Evolutionary conservation across 2,888 invertebrate genomes (phyloP), one percentile per base, ranked within the genome.

Genomic region (Agrotis exclamationis): DNA sequence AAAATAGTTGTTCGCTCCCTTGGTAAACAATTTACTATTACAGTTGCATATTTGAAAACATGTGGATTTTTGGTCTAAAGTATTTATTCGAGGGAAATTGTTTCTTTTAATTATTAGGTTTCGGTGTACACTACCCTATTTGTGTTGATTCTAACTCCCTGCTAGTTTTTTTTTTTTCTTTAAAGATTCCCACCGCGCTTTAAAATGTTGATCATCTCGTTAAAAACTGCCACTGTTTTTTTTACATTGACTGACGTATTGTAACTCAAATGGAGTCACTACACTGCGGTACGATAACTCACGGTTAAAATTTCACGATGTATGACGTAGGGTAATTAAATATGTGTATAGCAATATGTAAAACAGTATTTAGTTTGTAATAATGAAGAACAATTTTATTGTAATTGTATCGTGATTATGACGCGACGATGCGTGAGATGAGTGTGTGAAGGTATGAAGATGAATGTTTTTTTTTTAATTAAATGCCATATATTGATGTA

Each of bases 401-500:
- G n/a, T 68, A 56, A 63, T 70, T 62, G 13, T 68, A 48, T 71
- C 44, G 64, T 54, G 48, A 57, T 68, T 53, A 68, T 57, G 22
- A 63, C 22, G 63, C 56, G 68, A 63, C 39, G 44, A 56, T 13
- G 54, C 33, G 28, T 53, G 28, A 28, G n/a, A 64, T n/a, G 47
- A 39, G 50, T 70, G 67, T 28, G 22, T 57, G 60, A 58, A 51
- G 57, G 57, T 70, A 44, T 63, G 47, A 62, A 51, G 28, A 11
- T 54, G 44, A 53, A 74, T 70, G 69, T 76, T 74, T 74, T 64
- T 70, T 62, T 65, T 71, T 63, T 82, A 79, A 71, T 63, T 82
- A 65, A 79, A 83, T 85, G 85, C 85, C 85, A 85, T 85, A 83
- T 80, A 82, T 68, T 63, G 44, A 72, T 64, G 24, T 73, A 58